Percentiles rank a stretch among this genome's conserved stretches.
These are phyloP conservation scores for Glaucomys volans DNA, from an alignment of 2,113 vertebrate species.

Conservation along the genomic window DNA sequence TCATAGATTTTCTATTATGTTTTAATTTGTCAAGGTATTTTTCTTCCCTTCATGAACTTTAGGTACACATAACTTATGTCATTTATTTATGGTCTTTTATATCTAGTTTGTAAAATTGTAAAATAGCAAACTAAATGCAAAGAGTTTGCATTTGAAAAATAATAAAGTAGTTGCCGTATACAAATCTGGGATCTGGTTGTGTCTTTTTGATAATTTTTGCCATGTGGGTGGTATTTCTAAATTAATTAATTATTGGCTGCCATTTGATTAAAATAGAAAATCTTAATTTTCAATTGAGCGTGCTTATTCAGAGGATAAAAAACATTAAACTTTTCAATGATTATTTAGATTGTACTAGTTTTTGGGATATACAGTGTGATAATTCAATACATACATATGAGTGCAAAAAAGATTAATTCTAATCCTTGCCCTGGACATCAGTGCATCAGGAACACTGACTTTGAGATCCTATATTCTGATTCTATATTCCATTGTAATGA, in stretches of 20 bases:
- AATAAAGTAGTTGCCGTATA: slow-evolving; percentile 97
- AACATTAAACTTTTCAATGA: not conserved
- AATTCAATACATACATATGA: not conserved
- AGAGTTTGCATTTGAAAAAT: slow-evolving; percentile 94
- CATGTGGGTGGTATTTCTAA: not conserved
- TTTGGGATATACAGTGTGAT: not conserved
- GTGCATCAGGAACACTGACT: not conserved
- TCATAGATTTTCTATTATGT: slow-evolving; percentile 93
- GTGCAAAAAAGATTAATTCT: not conserved
- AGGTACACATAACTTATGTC: slow-evolving; percentile 99
- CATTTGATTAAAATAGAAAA: slow-evolving; percentile 17
- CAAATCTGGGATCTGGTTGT: slow-evolving; percentile 78
- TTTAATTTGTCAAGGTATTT: slow-evolving; percentile 90
- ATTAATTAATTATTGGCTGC: not conserved
- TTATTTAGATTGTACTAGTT: not conserved
- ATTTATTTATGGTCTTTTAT: slow-evolving; percentile 99
- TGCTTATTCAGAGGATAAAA: not conserved
- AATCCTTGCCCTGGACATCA: not conserved
- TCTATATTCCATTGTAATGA: not conserved
- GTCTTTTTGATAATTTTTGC: slow-evolving; percentile 52
- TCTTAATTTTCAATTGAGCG: not conserved
- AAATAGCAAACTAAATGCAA: slow-evolving; percentile 96
- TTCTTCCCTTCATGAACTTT: slow-evolving; percentile 90
- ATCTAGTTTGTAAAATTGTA: slow-evolving; percentile 99
- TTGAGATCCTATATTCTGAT: not conserved